phyloP scores from a whole-genome alignment of 2,113 vertebrate species.

The Siniperca knerii region DNA sequence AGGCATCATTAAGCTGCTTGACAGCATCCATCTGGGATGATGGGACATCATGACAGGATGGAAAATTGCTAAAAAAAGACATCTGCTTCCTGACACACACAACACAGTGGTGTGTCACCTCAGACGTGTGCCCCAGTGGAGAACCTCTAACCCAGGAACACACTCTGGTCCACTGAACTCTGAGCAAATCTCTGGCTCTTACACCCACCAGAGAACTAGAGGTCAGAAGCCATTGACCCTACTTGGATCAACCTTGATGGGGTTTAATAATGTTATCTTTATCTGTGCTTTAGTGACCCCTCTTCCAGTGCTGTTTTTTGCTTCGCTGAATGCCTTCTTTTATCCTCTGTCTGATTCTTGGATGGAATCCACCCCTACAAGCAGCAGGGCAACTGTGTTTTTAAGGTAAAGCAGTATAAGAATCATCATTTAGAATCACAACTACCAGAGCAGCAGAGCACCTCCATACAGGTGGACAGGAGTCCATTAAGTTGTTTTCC shows the following conservation, averaged over 20 bases:
- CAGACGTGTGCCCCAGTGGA: conserved; percentile 35
- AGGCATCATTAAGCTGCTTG: conserved; percentile 65
- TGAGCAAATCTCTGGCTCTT: conserved; percentile 48
- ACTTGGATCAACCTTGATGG: conserved; percentile 38
- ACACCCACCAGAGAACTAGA: conserved; percentile 10
- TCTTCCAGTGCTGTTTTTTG: neutral
- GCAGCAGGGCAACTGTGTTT: neutral
- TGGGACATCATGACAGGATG: conserved; percentile 26
- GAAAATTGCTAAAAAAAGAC: conserved; percentile 39
- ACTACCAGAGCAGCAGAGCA: neutral
- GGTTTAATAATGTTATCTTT: conserved; percentile 44
- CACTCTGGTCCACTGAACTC: conserved; percentile 42
- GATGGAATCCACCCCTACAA: neutral
- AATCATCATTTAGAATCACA: neutral
- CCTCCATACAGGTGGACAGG: neutral
- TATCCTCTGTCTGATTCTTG: conserved; percentile 1
- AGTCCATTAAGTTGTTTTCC: neutral
- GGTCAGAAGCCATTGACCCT: neutral
- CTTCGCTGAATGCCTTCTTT: neutral
- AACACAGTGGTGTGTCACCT: too few relatives aligned
- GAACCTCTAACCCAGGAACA: conserved; percentile 33
- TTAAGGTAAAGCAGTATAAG: neutral
- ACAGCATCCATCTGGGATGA: conserved; percentile 63
- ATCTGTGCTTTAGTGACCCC: conserved; percentile 16
- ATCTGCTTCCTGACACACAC: neutral